Percentiles rank a stretch among this genome's conserved stretches.
Evolutionary conservation across 1,140 invertebrate genomes (phyloP).

Genomic region (Cylas formicarius): DNA sequence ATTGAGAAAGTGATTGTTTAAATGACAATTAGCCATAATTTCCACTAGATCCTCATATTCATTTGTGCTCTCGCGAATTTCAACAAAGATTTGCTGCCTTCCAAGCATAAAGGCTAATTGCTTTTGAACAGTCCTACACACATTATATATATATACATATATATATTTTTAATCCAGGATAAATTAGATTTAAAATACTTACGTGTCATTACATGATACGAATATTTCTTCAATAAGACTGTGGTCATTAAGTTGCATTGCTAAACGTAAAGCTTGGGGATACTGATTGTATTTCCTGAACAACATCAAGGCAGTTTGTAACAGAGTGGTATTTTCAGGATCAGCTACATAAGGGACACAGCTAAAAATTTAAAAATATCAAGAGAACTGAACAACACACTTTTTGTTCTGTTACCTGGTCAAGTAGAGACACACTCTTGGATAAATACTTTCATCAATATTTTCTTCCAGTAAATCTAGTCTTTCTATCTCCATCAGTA

Average conservation of each 20-base stretch:
- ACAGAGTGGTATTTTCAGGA: slow-evolving; percentile 86
- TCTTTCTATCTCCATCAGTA: slow-evolving; percentile 96
- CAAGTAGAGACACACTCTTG: slow-evolving; percentile 91
- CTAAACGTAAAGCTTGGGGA: slow-evolving; percentile 87
- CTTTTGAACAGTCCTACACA: slow-evolving; percentile 73
- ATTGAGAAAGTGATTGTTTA: slow-evolving; percentile 94
- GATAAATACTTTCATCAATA: slow-evolving; percentile 89
- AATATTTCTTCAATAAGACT: slow-evolving; percentile 81
- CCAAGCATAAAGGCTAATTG: slow-evolving; percentile 97
- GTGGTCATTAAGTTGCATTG: slow-evolving; percentile 91
- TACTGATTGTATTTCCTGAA: slow-evolving; percentile 91
- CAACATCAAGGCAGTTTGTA: slow-evolving; percentile 80
- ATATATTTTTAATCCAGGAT: neutral
- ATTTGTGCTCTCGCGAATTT: slow-evolving; percentile 58
- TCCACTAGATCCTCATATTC: slow-evolving; percentile 88
- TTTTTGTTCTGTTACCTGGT: slow-evolving; percentile 56
- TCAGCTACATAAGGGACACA: slow-evolving; percentile 98
- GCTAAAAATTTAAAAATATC: slow-evolving; percentile 47
- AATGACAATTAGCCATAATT: slow-evolving; percentile 93
- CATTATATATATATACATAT: slow-evolving; percentile 1
- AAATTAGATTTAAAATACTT: slow-evolving; percentile 48
- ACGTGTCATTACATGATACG: slow-evolving; percentile 76
- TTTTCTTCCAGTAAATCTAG: slow-evolving; percentile 84
- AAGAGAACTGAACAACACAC: no score
- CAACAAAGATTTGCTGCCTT: slow-evolving; percentile 87